phyloP scores from a whole-genome alignment of 1,140 invertebrate genomes.

The Neodiprion lecontei region DNA sequence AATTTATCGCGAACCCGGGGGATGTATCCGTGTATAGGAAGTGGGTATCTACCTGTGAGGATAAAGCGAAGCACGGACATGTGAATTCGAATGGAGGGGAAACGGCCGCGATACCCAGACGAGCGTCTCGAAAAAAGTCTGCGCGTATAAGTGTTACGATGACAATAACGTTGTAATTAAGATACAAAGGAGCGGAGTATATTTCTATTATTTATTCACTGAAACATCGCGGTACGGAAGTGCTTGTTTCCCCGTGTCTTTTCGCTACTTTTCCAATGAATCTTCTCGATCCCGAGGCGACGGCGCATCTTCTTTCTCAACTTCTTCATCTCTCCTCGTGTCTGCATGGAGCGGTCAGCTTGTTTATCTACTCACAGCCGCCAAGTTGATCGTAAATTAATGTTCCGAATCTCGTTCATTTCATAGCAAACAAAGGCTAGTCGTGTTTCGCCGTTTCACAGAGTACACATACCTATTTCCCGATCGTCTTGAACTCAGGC shows the following conservation, averaged over 20 bases:
- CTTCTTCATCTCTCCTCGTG: background rate
- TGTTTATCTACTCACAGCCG: constrained; percentile 3
- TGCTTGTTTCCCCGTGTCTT: background rate
- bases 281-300: background rate
- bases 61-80: background rate
- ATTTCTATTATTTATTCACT: background rate
- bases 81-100: background rate
- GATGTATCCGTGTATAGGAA: background rate
- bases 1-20: background rate
- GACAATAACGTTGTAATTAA: too few species aligned
- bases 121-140: too few species aligned
- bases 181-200: background rate
- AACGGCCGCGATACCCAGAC: background rate
- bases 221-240: background rate
- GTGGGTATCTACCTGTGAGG: background rate
- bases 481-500: too few species aligned
- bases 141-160: background rate
- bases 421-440: background rate
- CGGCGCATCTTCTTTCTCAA: background rate
- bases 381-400: background rate
- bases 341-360: constrained; percentile 1
- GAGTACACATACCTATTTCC: too few species aligned
- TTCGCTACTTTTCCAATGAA: background rate
- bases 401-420: background rate
- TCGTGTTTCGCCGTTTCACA: too few species aligned